Evolutionary conservation across 2,888 invertebrate species (phyloP), one percentile per base, ranked within the genome.

Genomic region (Ectropis crepuscularia): DNA sequence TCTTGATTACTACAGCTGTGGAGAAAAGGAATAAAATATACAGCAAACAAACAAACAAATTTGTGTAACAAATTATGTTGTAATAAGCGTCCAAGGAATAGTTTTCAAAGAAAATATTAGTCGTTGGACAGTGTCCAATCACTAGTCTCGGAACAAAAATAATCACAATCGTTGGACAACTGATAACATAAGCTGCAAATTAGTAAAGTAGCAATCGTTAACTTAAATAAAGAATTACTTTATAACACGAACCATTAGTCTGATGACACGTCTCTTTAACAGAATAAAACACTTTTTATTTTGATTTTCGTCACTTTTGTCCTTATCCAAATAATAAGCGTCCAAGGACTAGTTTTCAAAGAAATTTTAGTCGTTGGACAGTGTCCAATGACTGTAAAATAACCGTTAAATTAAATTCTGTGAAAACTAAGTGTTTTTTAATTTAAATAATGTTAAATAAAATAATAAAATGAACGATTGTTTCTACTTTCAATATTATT

Each of bases 11-110:
- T 37, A 49, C 48, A n/a, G n/a, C n/a, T 42, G 41, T 42, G 28
- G 41, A 49, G 9, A 57, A 49, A 49, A 10, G 50, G 28, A 49
- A 57, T 48, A 57, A 12, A 57, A 39, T 49, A 46, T 41, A 36
- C 37, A 57, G 41, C 41, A 48, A 49, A 50, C 49, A 38, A 38
- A 50, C 49, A 50, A 50, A 50, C 38, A 50, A 38, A 38, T 50
- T 50, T 37, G 38, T 38, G 49, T 38, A 38, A 50, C 37, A 38
- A 38, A 38, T 38, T 50, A 50, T 50, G 11, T 37, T 50, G 49
- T 38, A 50, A 38, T 50, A 50, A 50, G 49, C 38, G 49, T 50
- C 38, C 49, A 50, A 50, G 8, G 11, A 38, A 37, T 50, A 50
- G 49, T 50, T 38, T 38, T 50, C 37, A 38, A 50, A 50, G 49